Percentiles rank a stretch among this genome's conserved stretches.
Evolutionary conservation across 2,113 vertebrate species (phyloP).

Genomic region (Thomomys bottae): DNA sequence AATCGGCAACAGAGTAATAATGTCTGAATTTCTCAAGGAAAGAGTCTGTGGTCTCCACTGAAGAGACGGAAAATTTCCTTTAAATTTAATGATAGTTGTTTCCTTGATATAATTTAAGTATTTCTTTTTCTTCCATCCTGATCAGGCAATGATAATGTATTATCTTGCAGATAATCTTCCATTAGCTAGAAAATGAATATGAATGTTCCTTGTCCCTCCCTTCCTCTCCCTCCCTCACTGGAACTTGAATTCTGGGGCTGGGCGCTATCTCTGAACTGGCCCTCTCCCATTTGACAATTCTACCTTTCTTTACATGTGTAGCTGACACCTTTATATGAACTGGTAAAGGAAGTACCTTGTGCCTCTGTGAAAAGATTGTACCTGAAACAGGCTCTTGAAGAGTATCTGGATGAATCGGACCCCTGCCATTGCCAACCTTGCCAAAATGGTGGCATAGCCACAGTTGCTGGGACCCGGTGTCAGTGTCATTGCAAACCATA

Average conservation of each 20-base stretch:
- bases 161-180: conserved; percentile 45
- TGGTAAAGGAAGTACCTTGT: conserved; percentile 95
- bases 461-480: conserved; percentile 87
- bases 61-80: conserved; percentile 5
- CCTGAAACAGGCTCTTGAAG: conserved; percentile 90
- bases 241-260: too few relatives aligned
- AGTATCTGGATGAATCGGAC: conserved; percentile 89
- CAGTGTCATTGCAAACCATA: conserved; percentile 90
- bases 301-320: conserved; percentile 70
- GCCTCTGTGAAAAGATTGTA: conserved; percentile 90
- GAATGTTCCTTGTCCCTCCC: neutral
- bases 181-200: conserved; percentile 45
- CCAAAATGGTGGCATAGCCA: conserved; percentile 88
- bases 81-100: conserved; percentile 5
- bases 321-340: conserved; percentile 92
- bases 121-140: conserved; percentile 37
- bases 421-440: conserved; percentile 93
- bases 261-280: too few relatives aligned
- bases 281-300: neutral
- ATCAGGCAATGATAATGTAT: neutral
- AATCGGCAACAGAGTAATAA: too few relatives aligned
- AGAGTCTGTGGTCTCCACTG: neutral
- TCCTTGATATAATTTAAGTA: conserved; percentile 7
- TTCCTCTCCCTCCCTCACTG: too few relatives aligned
- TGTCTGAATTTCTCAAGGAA: neutral